phyloP scores from a whole-genome alignment of 1,140 invertebrate genomes.

The Lepidurus packardi region DNA sequence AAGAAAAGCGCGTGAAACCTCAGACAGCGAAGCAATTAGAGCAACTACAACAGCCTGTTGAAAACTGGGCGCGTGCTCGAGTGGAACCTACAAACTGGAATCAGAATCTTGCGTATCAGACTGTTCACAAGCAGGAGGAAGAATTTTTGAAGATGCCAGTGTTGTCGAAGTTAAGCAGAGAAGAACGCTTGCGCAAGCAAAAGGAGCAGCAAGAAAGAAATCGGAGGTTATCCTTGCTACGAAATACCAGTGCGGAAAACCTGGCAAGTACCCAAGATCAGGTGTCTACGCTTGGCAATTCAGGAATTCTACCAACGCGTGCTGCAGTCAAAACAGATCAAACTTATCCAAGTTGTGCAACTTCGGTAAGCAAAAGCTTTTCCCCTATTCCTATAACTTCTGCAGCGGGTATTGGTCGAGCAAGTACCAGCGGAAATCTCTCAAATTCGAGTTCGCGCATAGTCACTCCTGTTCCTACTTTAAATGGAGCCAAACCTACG shows the following conservation, averaged over 20 bases:
- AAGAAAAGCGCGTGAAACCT: neutral
- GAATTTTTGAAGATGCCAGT: neutral
- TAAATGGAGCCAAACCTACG: neutral
- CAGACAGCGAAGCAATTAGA: neutral
- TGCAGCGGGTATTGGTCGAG: neutral
- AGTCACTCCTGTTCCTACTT: neutral
- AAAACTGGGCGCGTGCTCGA: neutral
- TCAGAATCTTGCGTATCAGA: neutral
- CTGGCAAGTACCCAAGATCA: neutral
- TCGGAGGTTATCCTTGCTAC: neutral
- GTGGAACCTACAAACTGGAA: neutral
- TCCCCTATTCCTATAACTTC: neutral
- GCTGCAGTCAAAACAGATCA: neutral
- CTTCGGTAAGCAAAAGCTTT: neutral
- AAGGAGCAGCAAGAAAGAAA: slow-evolving; percentile 20
- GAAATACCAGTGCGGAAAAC: neutral
- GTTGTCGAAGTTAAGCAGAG: slow-evolving; percentile 4
- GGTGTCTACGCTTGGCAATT: neutral
- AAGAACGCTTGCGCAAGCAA: slow-evolving; percentile 29
- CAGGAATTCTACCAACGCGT: neutral
- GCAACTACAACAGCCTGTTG: neutral
- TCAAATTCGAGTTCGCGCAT: neutral
- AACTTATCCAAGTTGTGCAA: too few relatives aligned
- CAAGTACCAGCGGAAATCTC: neutral
- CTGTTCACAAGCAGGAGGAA: neutral